Percentiles rank a stretch among this genome's conserved stretches.
Conservation (phyloP, 2,113 vertebrate genomes). For the Hiodon tergisus region DNA sequence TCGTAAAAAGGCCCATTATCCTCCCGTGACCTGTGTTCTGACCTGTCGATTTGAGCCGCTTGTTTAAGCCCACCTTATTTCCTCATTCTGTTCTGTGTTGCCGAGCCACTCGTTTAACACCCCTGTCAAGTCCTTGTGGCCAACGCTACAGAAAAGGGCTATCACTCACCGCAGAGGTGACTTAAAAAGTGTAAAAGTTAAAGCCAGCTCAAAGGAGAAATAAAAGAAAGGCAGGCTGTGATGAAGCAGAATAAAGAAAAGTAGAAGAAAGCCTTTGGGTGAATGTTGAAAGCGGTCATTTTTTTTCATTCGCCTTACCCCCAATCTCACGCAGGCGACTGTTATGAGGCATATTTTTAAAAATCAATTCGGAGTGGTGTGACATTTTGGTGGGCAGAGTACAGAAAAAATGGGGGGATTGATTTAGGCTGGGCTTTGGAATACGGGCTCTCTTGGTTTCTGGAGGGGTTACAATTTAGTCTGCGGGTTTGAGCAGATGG, state of each 20-base stretch:
- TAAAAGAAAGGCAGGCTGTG: not conserved
- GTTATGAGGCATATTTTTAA: constrained; percentile 5
- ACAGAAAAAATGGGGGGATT: not conserved
- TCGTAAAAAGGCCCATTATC: not conserved
- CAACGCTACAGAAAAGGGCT: not conserved
- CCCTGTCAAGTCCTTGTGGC: not conserved
- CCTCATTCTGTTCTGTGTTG: not conserved
- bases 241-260: not conserved
- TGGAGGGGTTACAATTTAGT: constrained; percentile 48
- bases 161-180: not conserved
- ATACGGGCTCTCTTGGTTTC: constrained; percentile 22
- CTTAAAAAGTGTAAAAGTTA: not conserved
- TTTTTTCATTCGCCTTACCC: not conserved
- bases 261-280: not conserved
- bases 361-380: constrained; percentile 11
- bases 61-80: constrained; percentile 15
- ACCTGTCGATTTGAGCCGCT: not conserved
- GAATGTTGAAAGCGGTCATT: not conserved
- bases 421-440: constrained; percentile 6
- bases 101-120: constrained; percentile 1
- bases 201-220: not conserved
- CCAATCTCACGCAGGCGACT: not conserved
- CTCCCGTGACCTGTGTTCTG: not conserved
- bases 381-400: not conserved
- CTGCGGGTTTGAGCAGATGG: constrained; percentile 48